Evolutionary conservation across 1,140 invertebrate species (phyloP), one percentile per base, ranked within the genome.

Genomic region (Neomicropteryx cornuta): DNA sequence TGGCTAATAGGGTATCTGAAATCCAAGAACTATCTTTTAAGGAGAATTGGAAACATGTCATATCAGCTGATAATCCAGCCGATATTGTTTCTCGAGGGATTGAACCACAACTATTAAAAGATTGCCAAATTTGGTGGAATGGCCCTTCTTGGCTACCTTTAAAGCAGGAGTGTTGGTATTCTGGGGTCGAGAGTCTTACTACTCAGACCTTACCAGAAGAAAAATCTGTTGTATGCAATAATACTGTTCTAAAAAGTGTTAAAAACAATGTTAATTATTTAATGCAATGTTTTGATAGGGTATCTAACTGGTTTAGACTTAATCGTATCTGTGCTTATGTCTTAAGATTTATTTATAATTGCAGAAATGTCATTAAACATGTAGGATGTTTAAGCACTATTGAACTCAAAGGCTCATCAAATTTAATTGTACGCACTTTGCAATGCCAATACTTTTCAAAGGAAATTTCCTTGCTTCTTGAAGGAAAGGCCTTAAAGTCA

Each of bases 21-120:
- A 63, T 64, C 18, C 39, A 52, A 30, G 45, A 54, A 11, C 16
- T 51, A 0, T 46, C 49, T 1, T 5, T 38, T 0, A 1, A 24
- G 10, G 3, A 17, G 14, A 17, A 27, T 5, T 65, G 57, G 57
- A 29, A 23, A 8, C 51, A 61, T 37, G 51, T 62, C 3, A 43
- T 44, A 4, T 44, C 51, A 2, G 33, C 40, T n/a, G 38, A 48
- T 13, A 60, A 63, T 45, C 56, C 53, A 5, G 54, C 62, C 0
- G 61, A 67, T 32, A 27, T 52, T 5, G 36, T 53, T 0, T 61
- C 56, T 1, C 38, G 56, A 18, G 58, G 56, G 0, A 14, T 45
- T 24, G n/a, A 20, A 1, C 38, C 50, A 6, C 20, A 20, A n/a
- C 22, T 53, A 17, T 24, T 60, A 3, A 33, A 42, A n/a, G 32